Base-by-base conservation (phyloP, 35 echinoderm and acorn worm genomes). In the Hemicentrotus pulcherrimus region DNA sequence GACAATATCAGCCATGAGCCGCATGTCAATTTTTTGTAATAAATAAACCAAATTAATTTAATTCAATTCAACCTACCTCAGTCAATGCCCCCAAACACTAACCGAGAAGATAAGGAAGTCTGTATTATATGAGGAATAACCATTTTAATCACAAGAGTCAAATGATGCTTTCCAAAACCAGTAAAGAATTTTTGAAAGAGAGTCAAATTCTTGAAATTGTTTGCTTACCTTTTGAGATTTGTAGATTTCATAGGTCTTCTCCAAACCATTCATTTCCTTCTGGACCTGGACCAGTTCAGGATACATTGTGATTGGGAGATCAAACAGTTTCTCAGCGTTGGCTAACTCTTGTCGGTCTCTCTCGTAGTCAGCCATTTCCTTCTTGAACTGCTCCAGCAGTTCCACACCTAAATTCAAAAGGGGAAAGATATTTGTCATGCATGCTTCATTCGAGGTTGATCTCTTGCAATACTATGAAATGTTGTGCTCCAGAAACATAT, bases 271-370 rank as follows among this genome's bases (percentile, higher is more conserved):
- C 98, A 99, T 99, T 94, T 99, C 98, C 93, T 99, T 99, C 97
- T 99, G 98, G 31, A 99, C 98, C 47, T 97, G 96, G 15, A 99
- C 48, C 22, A 99, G 96, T 86, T 99, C 98, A 41, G 98, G 96
- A 88, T 99, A 99, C 94, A 97, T 96, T 24, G 98, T 99, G 52
- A 99, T 99, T 8, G 98, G 96, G 0, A 99, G 96, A 91, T 99
- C 98, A 96, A 99, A 99, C 19, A 99, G 96, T 35, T 97, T 99
- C 91, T 99, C 98, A 55, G 98, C 98, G 86, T 99, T 99, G 89
- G 98, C 98, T 6, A 99, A 95, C 48, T 99, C 98, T 85, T 99
- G 98, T 32, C 98, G 65, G 96, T 99, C 98, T 48, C 60, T 96
- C 71, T 99, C 98, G 46, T 96, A 97, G 19, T 47, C 48, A 31